Percentiles rank a stretch among this genome's conserved stretches.
Evolutionary conservation across 2,888 invertebrate species (phyloP).

Genomic region (Microplitis manilae): DNA sequence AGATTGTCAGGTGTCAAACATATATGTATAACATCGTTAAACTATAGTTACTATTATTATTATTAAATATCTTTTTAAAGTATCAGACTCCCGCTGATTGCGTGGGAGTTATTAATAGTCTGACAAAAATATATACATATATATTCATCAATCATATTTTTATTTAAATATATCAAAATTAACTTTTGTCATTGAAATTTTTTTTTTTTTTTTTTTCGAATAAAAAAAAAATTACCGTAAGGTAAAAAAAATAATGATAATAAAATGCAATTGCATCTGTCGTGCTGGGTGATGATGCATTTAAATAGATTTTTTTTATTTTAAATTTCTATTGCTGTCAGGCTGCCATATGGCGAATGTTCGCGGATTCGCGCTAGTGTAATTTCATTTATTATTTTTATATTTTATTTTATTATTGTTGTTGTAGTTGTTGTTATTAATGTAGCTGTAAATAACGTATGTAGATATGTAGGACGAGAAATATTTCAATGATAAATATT

Average conservation of each 20-base stretch:
- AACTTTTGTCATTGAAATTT: background rate
- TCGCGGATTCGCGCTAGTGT: background rate
- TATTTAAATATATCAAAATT: conserved; percentile 43
- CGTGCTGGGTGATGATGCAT: background rate
- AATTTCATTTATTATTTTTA: background rate
- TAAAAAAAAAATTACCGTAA: background rate
- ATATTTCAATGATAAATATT: background rate
- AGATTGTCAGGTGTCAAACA: conserved; percentile 59
- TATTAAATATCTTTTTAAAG: background rate
- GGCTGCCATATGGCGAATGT: background rate
- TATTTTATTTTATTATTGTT: background rate
- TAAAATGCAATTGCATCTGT: background rate
- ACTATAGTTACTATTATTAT: background rate
- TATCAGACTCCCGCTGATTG: conserved; percentile 54
- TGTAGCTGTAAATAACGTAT: background rate
- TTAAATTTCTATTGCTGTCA: background rate
- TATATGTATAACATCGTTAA: conserved; percentile 44
- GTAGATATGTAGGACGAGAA: background rate
- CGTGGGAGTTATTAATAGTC: conserved; percentile 52
- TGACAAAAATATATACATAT: conserved; percentile 11
- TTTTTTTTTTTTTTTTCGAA: background rate
- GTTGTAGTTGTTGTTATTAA: background rate
- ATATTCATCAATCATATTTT: conserved; percentile 28
- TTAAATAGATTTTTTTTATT: background rate
- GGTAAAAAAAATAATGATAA: background rate